phyloP scores from a whole-genome alignment of 2,888 invertebrate species.

The Pilophorus perplexus region DNA sequence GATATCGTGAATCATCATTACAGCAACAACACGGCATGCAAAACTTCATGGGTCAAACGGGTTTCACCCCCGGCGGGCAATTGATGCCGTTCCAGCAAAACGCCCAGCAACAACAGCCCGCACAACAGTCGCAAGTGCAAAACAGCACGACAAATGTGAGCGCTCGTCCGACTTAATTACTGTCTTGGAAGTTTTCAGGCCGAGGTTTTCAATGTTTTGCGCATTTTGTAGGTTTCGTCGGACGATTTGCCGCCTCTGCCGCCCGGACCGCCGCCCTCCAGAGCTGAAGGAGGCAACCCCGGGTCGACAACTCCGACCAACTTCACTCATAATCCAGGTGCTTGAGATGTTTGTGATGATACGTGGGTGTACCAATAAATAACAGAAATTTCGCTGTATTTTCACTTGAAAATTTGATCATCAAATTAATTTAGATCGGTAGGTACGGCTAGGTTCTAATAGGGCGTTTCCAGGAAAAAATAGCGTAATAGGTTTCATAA shows the following conservation, averaged over 20 bases:
- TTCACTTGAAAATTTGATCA: too few relatives aligned
- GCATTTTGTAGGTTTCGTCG: constrained; percentile 48
- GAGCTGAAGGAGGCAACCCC: constrained; percentile 18
- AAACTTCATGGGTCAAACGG: constrained; percentile 8
- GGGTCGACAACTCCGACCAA: constrained; percentile 7
- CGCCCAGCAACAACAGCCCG: constrained; percentile 22
- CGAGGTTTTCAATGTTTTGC: neutral
- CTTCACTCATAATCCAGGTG: too few relatives aligned
- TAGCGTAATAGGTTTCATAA: too few relatives aligned
- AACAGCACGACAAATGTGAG: constrained; percentile 4
- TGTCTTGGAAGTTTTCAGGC: neutral
- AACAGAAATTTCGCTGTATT: too few relatives aligned
- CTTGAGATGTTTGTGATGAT: too few relatives aligned
- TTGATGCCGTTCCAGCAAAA: constrained; percentile 21
- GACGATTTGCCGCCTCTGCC: constrained; percentile 60
- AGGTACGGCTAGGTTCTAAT: too few relatives aligned
- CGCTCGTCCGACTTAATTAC: neutral
- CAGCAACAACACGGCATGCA: constrained; percentile 33
- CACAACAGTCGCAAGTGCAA: constrained; percentile 5
- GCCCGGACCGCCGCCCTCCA: constrained; percentile 58
- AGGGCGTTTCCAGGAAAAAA: too few relatives aligned
- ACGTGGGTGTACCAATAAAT: too few relatives aligned
- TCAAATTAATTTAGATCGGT: too few relatives aligned
- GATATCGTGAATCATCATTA: neutral
- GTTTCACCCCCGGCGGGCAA: constrained; percentile 28